phyloP scores from a whole-genome alignment of 1,140 invertebrate species.

The Octopus sinensis region DNA sequence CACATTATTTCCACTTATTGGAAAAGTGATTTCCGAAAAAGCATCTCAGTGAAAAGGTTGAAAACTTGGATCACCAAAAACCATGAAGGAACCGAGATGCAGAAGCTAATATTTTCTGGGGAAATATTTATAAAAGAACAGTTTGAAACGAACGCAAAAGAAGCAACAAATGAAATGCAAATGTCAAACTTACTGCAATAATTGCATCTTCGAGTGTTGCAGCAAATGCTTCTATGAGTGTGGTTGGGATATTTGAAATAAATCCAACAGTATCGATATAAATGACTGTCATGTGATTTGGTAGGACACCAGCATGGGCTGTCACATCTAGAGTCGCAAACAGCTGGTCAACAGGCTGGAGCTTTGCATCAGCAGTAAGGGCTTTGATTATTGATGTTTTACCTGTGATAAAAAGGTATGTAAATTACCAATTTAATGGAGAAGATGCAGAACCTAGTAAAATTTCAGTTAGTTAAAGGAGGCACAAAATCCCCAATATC shows the following conservation, averaged over 20 bases:
- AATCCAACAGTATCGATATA: conserved; percentile 90
- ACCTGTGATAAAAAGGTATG: conserved; percentile 42
- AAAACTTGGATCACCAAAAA: not conserved
- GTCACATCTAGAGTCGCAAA: conserved; percentile 91
- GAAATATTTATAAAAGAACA: not conserved
- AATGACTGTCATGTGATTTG: conserved; percentile 62
- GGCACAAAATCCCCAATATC: too few relatives aligned
- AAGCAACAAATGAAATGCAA: not conserved
- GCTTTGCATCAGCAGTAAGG: conserved; percentile 67
- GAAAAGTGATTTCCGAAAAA: too few relatives aligned
- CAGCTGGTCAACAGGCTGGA: conserved; percentile 74
- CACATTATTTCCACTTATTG: too few relatives aligned
- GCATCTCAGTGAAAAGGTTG: too few relatives aligned
- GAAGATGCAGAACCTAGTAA: too few relatives aligned
- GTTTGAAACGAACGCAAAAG: not conserved
- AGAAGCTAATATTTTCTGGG: not conserved
- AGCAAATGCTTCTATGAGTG: conserved; percentile 77
- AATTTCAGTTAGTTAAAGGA: too few relatives aligned
- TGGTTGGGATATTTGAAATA: conserved; percentile 81
- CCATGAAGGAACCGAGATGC: not conserved
- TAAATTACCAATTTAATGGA: too few relatives aligned
- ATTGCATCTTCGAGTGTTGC: conserved; percentile 80
- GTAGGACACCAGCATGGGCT: conserved; percentile 69
- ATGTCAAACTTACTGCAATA: conserved; percentile 53
- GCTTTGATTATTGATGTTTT: conserved; percentile 82